phyloP scores from a whole-genome alignment of 2,797 vertebrate species.

The Spea hammondii region DNA sequence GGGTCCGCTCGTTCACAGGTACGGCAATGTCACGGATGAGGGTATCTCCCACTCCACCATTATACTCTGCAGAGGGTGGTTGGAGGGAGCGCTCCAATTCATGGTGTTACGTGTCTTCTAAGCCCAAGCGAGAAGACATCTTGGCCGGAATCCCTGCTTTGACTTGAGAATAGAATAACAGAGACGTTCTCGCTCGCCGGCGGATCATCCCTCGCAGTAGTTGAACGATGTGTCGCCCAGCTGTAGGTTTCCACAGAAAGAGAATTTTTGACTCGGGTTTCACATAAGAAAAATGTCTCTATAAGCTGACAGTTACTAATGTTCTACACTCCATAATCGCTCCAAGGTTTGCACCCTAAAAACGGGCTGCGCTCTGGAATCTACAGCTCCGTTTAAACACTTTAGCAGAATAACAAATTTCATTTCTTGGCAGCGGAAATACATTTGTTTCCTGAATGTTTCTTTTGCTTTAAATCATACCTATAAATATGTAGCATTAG shows the following conservation, averaged over 20 bases:
- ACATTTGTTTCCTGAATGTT: constrained; percentile 40
- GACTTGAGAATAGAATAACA: too few species aligned
- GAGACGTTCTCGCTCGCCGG: too few species aligned
- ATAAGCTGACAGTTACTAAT: not conserved
- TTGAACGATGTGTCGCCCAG: too few species aligned
- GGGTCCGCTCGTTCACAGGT: too few species aligned
- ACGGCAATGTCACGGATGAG: too few species aligned
- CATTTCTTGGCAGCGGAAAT: constrained; percentile 10
- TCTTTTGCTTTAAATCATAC: constrained; percentile 39
- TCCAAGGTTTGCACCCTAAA: constrained; percentile 15
- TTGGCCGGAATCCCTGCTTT: too few species aligned
- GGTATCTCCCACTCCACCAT: too few species aligned
- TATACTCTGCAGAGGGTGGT: too few species aligned
- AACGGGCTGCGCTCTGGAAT: not conserved
- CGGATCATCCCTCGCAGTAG: too few species aligned
- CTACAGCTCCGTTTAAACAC: constrained; percentile 4
- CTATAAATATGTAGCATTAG: constrained; percentile 30
- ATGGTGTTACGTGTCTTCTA: too few species aligned
- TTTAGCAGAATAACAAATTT: constrained; percentile 28
- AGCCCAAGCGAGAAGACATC: too few species aligned
- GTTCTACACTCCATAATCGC: constrained; percentile 38
- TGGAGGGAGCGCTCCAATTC: too few species aligned
- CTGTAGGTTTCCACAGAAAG: not conserved
- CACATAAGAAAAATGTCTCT: not conserved
- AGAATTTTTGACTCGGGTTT: not conserved